Conservation (phyloP, 2,888 invertebrate species). For the Tetragnatha montana region DNA sequence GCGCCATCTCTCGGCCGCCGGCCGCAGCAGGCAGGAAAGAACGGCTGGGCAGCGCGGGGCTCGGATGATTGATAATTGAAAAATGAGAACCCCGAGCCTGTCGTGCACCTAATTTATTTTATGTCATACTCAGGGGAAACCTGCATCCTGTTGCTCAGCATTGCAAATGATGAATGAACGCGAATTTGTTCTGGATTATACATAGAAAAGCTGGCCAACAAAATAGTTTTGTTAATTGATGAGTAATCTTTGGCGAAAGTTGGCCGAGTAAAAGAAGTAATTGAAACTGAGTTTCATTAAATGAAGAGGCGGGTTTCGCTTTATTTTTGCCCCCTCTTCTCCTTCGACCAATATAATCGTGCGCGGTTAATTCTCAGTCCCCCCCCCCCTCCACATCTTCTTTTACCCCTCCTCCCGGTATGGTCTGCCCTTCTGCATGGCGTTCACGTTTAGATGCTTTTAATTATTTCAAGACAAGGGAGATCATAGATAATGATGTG, state of each 20-base stretch:
- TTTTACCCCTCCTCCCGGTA: neutral
- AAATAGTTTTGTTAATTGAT: constrained; percentile 71
- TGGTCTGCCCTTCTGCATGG: constrained; percentile 42
- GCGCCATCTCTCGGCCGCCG: constrained; percentile 50
- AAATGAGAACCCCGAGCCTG: constrained; percentile 71
- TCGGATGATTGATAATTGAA: constrained; percentile 71
- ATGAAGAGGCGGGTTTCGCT: constrained; percentile 69
- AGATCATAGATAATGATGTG: constrained; percentile 67
- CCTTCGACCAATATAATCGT: constrained; percentile 48
- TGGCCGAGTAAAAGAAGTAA: constrained; percentile 70
- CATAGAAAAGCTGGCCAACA: constrained; percentile 71
- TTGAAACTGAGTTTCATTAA: constrained; percentile 71
- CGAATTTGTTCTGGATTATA: constrained; percentile 71
- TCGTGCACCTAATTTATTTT: constrained; percentile 72
- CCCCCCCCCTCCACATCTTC: neutral
- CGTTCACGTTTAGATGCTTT: constrained; percentile 69
- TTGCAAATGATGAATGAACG: constrained; percentile 70
- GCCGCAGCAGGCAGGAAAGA: constrained; percentile 40
- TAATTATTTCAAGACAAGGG: constrained; percentile 53
- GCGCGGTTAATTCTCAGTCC: constrained; percentile 54
- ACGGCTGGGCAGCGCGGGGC: constrained; percentile 56
- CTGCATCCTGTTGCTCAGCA: constrained; percentile 71
- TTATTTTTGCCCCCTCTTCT: constrained; percentile 48
- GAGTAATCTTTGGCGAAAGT: constrained; percentile 71
- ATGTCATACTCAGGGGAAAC: constrained; percentile 71